Base-by-base conservation (phyloP, 2,797 vertebrate genomes). In the Tenualosa thibaudeaui region DNA sequence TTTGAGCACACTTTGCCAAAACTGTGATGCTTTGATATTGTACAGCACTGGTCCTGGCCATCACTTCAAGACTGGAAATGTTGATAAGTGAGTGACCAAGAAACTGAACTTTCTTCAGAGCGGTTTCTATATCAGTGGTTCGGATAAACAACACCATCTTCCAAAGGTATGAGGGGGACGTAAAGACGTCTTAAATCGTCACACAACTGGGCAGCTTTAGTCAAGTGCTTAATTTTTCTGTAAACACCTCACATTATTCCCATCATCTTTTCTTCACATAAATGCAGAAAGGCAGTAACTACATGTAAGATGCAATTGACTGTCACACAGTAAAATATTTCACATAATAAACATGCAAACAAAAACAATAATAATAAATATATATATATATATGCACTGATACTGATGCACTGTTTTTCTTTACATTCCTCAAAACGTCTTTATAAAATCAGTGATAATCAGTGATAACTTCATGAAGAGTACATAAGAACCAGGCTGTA, bases 381-480 rank as follows among this genome's bases (percentile, higher is more conserved):
- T 71, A 71, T 26, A 68, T 75, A 75, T 75, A 40, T 78, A 71
- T n/a, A n/a, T n/a, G n/a, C n/a, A n/a, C n/a, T n/a, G n/a, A n/a
- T n/a, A n/a, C n/a, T n/a, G 26, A 2, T 37, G 31, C 31, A 71
- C 37, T 71, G 31, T 46, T 75, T 75, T 19, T 22, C 71, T 78
- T 78, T 46, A 78, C 37, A 78, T 78, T 78, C 17, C 71, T 46
- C 37, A 46, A 22, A n/a, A 78, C 46, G 71, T 43, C 17, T 6
- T 78, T 46, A 22, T 46, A 46, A 78, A 71, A 46, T 10, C 71
- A 19, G 40, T 19, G 71, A 15, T 12, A 54, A 54, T 40, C 2
- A 3, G 31, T 15, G 12, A 40, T 22, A 17, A 62, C 58, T 71
- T 71, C 5, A 71, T 71, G 65, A 71, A 17, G 68, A 19, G 37